Conservation (phyloP, 2,888 invertebrate species). For the Molorchus minor region DNA sequence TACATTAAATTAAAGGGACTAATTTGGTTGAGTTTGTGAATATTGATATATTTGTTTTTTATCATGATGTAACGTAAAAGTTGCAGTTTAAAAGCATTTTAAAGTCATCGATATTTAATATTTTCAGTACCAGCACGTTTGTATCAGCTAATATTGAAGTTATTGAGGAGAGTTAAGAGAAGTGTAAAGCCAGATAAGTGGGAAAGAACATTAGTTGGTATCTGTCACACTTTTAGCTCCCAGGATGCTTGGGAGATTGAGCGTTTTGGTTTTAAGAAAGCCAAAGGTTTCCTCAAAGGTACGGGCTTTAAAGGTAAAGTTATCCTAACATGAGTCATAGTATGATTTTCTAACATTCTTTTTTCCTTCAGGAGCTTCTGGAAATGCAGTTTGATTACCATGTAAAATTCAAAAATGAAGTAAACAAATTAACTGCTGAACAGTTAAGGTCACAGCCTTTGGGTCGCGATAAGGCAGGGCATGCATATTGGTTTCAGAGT, state of each 20-base stretch:
- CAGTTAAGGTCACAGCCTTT: constrained; percentile 88
- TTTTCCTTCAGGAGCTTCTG: constrained; percentile 75
- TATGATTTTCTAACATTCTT: too few species aligned
- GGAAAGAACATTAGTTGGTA: constrained; percentile 90
- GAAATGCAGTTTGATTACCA: constrained; percentile 97
- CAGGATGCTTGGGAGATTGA: constrained; percentile 97
- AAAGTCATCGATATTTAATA: constrained; percentile 11
- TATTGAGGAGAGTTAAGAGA: constrained; percentile 86
- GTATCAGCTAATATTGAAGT: constrained; percentile 86
- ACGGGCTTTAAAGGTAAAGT: constrained; percentile 89
- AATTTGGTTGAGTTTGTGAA: too few species aligned
- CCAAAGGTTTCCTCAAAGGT: constrained; percentile 89
- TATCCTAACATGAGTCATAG: too few species aligned
- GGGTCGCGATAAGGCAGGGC: constrained; percentile 90
- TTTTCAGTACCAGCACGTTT: constrained; percentile 82
- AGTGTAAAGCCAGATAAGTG: constrained; percentile 83
- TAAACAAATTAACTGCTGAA: constrained; percentile 79
- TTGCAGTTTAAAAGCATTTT: too few species aligned
- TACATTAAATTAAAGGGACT: too few species aligned
- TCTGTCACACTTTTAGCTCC: constrained; percentile 88
- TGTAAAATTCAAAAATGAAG: constrained; percentile 88
- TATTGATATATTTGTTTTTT: too few species aligned
- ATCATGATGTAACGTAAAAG: too few species aligned
- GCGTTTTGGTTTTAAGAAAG: constrained; percentile 93
- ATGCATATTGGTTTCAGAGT: constrained; percentile 93